Conservation (phyloP, 30 jellyfish, hydroid and myxozoan genomes). For the Turritopsis dohrnii region DNA sequence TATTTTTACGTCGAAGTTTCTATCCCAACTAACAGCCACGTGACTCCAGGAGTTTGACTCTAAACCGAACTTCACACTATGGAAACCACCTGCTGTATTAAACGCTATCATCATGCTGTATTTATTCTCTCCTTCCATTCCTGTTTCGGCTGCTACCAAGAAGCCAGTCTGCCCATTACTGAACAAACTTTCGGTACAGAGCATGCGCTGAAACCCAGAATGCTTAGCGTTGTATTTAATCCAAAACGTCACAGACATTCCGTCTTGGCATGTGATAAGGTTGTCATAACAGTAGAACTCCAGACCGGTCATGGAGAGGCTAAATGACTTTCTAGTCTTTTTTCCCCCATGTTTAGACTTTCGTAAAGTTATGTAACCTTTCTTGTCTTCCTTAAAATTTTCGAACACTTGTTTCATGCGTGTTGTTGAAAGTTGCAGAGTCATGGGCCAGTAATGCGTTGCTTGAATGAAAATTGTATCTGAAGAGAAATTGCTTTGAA, state of each 20-base stretch:
- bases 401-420: neutral
- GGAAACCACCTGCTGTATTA: neutral
- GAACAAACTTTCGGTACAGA: neutral
- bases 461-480: conserved; percentile 17
- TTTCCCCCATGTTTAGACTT: neutral
- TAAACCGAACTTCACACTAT: neutral
- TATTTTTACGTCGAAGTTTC: neutral
- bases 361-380: neutral
- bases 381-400: neutral
- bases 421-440: neutral
- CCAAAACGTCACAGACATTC: conserved; percentile 27
- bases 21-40: neutral
- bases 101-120: neutral
- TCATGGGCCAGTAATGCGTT: conserved; percentile 20
- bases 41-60: neutral
- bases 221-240: neutral
- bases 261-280: conserved; percentile 7
- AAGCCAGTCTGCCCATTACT: neutral
- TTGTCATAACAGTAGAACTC: conserved; percentile 19
- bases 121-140: neutral
- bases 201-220: neutral
- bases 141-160: neutral
- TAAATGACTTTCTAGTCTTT: conserved; percentile 1
- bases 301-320: conserved; percentile 2
- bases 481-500: neutral